phyloP scores from a whole-genome alignment of 2,797 vertebrate genomes.

The Lates japonicus region DNA sequence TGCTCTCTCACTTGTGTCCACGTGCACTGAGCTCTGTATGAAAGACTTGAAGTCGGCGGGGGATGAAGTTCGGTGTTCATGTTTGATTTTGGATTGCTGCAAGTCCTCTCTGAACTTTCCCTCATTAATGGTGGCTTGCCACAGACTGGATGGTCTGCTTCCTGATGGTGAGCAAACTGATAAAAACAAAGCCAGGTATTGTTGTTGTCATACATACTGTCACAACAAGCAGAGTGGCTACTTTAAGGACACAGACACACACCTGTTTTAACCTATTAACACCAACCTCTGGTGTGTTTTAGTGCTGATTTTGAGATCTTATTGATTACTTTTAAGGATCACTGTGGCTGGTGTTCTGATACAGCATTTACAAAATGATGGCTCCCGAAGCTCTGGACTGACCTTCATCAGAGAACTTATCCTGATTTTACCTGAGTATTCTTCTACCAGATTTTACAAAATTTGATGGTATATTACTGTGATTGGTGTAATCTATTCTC shows the following conservation, averaged over 20 bases:
- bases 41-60: constrained; percentile 60
- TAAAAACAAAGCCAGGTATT: background rate
- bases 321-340: background rate
- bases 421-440: too few relatives aligned
- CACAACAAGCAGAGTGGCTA: background rate
- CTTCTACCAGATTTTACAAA: too few relatives aligned
- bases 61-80: constrained; percentile 65
- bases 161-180: constrained; percentile 26
- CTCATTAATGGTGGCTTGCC: constrained; percentile 55
- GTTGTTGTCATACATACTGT: background rate
- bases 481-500: background rate
- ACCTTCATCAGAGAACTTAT: too few relatives aligned
- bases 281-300: background rate
- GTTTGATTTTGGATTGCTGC: constrained; percentile 4
- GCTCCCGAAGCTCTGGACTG: too few relatives aligned
- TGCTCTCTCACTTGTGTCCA: background rate
- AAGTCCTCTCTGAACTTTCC: constrained; percentile 60
- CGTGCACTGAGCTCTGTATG: constrained; percentile 30
- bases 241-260: background rate
- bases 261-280: background rate
- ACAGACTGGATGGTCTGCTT: constrained; percentile 5
- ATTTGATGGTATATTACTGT: background rate
- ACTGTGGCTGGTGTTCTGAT: background rate
- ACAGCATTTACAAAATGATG: too few relatives aligned
- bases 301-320: background rate